These are phyloP conservation scores for Crotalus tigris DNA, from an alignment of 2,113 vertebrate species.

Conservation along the genomic window DNA sequence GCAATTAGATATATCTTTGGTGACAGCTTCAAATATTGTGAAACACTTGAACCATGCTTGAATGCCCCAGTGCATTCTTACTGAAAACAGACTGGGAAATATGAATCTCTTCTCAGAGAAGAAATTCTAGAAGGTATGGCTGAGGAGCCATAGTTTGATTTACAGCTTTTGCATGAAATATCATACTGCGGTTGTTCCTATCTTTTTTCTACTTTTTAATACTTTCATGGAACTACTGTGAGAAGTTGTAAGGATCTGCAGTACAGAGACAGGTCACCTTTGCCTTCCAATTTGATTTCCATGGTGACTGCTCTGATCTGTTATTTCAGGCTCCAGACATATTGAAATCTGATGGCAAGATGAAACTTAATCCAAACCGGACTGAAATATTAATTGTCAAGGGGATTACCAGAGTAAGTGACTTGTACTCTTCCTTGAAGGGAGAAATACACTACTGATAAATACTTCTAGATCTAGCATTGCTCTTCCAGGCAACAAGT, in stretches of 20 bases:
- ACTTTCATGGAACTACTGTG: neutral
- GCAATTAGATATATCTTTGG: neutral
- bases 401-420: neutral
- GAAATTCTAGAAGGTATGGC: neutral
- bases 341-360: neutral
- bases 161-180: neutral
- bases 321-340: neutral
- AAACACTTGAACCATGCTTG: neutral
- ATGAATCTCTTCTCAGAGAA: neutral
- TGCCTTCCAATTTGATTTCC: neutral
- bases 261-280: neutral
- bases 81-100: neutral
- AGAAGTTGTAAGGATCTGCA: neutral
- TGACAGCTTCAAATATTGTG: neutral
- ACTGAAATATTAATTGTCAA: neutral
- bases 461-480: neutral
- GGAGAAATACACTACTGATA: neutral
- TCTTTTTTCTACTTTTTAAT: neutral
- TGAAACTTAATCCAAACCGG: neutral
- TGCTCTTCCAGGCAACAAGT: neutral
- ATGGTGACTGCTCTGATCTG: neutral
- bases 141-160: neutral
- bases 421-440: neutral
- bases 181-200: neutral
- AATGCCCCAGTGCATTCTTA: neutral